Conservation (phyloP, 2,113 vertebrate species). For the Leptodactylus fuscus region DNA sequence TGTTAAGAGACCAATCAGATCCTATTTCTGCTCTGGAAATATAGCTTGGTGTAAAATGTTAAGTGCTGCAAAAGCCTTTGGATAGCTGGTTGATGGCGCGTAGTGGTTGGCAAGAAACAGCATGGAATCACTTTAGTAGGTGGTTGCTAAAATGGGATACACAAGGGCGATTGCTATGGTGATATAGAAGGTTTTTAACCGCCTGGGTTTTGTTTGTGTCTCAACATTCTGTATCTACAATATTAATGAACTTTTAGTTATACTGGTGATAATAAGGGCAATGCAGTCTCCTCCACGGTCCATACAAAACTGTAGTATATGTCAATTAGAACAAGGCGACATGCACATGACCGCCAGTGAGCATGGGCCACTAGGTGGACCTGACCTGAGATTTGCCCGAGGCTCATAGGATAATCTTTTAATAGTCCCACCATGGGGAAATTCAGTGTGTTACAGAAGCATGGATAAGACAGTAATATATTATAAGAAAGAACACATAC, state of each 20-base stretch:
- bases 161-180: background rate
- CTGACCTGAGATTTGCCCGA: too few relatives aligned
- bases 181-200: background rate
- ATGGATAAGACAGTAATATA: too few relatives aligned
- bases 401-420: too few relatives aligned
- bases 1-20: constrained; percentile 34
- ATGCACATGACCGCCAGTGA: too few relatives aligned
- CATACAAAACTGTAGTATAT: too few relatives aligned
- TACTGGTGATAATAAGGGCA: background rate
- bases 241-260: background rate
- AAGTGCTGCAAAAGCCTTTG: constrained; percentile 18
- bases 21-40: constrained; percentile 38
- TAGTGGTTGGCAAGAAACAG: background rate
- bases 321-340: too few relatives aligned
- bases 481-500: too few relatives aligned
- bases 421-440: too few relatives aligned
- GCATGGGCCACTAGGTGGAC: too few relatives aligned
- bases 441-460: too few relatives aligned
- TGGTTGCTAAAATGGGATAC: constrained; percentile 37
- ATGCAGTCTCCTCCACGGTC: background rate
- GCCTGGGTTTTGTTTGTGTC: background rate
- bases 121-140: constrained; percentile 39
- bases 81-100: constrained; percentile 25
- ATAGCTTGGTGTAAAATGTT: constrained; percentile 2
- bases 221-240: background rate